Percentiles rank a stretch among this genome's conserved stretches.
phyloP scores from a whole-genome alignment of 2,888 invertebrate genomes.

The Lottia scabra region DNA sequence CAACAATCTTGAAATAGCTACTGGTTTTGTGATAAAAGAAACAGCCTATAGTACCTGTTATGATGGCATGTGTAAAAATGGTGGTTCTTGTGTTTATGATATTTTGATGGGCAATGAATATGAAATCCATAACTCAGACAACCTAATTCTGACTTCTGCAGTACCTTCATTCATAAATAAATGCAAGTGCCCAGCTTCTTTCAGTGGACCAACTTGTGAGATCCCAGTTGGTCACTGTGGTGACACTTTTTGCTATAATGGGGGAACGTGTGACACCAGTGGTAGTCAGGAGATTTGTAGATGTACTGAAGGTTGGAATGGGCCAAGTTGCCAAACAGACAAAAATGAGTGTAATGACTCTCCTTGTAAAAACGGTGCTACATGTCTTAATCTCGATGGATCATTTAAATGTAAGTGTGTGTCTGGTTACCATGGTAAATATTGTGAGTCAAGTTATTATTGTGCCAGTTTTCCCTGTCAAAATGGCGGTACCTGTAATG shows the following conservation, averaged over 20 bases:
- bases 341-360: constrained; percentile 80
- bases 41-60: constrained; percentile 60
- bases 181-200: constrained; percentile 91
- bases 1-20: constrained; percentile 35
- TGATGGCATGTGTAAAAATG: constrained; percentile 76
- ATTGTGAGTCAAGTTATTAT: constrained; percentile 50
- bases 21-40: constrained; percentile 38
- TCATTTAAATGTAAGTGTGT: constrained; percentile 56
- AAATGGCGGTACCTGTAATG: constrained; percentile 52
- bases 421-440: constrained; percentile 51
- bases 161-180: constrained; percentile 81
- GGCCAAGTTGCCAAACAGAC: constrained; percentile 49
- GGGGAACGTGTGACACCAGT: constrained; percentile 79
- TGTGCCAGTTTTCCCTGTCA: constrained; percentile 54
- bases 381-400: constrained; percentile 73
- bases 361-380: constrained; percentile 87
- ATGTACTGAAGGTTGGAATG: constrained; percentile 54
- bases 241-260: constrained; percentile 92
- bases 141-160: constrained; percentile 86
- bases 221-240: constrained; percentile 87
- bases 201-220: constrained; percentile 91
- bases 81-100: constrained; percentile 63
- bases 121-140: constrained; percentile 78
- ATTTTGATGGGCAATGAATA: constrained; percentile 42
- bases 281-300: constrained; percentile 35